Conservation (phyloP, 1,140 invertebrate species). For the Drosophila insularis region DNA sequence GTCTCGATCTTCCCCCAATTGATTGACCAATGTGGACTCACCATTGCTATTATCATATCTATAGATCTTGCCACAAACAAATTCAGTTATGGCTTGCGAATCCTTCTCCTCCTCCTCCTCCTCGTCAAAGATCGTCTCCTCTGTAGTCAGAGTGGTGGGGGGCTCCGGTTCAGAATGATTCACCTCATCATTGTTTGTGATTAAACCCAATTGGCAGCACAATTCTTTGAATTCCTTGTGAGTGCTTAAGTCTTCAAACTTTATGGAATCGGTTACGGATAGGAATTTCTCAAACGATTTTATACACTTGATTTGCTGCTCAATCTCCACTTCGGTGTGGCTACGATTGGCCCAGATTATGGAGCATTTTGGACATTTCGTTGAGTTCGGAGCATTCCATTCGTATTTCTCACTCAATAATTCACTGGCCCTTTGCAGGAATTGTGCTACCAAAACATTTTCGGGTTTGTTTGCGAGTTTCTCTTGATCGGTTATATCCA, state of each 20-base stretch:
- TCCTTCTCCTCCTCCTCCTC: background rate
- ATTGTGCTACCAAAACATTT: slow-evolving; percentile 40
- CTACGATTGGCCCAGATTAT: slow-evolving; percentile 25
- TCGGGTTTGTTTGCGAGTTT: slow-evolving; percentile 21
- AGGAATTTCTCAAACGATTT: slow-evolving; percentile 51
- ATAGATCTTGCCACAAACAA: slow-evolving; percentile 35
- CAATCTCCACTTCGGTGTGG: slow-evolving; percentile 62
- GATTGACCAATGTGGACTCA: slow-evolving; percentile 8
- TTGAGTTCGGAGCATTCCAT: background rate
- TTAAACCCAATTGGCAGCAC: slow-evolving; percentile 51
- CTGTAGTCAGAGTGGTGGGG: background rate
- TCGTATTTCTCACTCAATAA: slow-evolving; percentile 28
- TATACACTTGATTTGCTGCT: slow-evolving; percentile 60
- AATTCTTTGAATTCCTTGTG: slow-evolving; percentile 59
- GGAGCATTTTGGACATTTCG: slow-evolving; percentile 30
- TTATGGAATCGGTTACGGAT: slow-evolving; percentile 28
- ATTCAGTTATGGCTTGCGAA: background rate
- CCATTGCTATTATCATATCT: slow-evolving; percentile 2
- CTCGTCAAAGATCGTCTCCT: background rate
- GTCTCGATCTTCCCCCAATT: background rate
- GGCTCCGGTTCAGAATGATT: background rate
- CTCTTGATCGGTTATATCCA: slow-evolving; percentile 18
- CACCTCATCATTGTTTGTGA: slow-evolving; percentile 8
- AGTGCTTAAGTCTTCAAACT: slow-evolving; percentile 27
- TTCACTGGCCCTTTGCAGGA: slow-evolving; percentile 45